Conservation (phyloP, 2,888 invertebrate genomes). For the Calephelis perditalis region DNA sequence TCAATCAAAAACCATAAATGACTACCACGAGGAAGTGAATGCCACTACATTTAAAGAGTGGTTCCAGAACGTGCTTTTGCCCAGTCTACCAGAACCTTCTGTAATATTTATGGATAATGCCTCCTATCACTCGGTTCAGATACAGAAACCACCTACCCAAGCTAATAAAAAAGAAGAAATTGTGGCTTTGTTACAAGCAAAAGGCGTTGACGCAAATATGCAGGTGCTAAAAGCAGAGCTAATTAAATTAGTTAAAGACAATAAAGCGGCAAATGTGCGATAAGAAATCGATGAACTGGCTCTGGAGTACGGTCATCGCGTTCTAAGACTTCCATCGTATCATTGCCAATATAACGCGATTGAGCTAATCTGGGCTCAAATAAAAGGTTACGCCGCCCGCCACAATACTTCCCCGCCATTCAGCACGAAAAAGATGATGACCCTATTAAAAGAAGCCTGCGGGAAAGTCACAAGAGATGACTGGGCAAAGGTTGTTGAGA, state of each 20-base stretch:
- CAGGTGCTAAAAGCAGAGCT: slow-evolving; percentile 26
- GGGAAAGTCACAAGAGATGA: no score
- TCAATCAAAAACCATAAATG: no score
- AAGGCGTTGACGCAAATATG: slow-evolving; percentile 26
- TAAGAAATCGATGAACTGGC: slow-evolving; percentile 27
- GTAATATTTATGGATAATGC: slow-evolving; percentile 23
- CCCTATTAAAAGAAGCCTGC: no score
- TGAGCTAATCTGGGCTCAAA: no score
- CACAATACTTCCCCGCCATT: no score
- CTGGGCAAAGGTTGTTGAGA: no score
- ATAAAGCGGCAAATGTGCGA: no score
- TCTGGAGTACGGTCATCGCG: slow-evolving; percentile 25
- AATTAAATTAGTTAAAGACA: slow-evolving; percentile 18
- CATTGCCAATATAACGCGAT: no score
- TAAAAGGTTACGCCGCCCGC: no score
- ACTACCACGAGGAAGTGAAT: slow-evolving; percentile 21
- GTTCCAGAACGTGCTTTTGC: slow-evolving; percentile 20
- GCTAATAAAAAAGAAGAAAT: slow-evolving; percentile 27
- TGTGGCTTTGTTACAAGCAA: slow-evolving; percentile 13
- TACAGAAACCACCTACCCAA: slow-evolving; percentile 5
- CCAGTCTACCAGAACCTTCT: slow-evolving; percentile 20
- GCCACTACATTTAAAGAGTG: slow-evolving; percentile 20
- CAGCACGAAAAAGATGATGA: no score
- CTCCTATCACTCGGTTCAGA: slow-evolving; percentile 24
- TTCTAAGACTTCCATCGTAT: slow-evolving; percentile 22